Evolutionary conservation across 2,888 invertebrate species (phyloP).

Genomic region (Cecidostiba fungosa): DNA sequence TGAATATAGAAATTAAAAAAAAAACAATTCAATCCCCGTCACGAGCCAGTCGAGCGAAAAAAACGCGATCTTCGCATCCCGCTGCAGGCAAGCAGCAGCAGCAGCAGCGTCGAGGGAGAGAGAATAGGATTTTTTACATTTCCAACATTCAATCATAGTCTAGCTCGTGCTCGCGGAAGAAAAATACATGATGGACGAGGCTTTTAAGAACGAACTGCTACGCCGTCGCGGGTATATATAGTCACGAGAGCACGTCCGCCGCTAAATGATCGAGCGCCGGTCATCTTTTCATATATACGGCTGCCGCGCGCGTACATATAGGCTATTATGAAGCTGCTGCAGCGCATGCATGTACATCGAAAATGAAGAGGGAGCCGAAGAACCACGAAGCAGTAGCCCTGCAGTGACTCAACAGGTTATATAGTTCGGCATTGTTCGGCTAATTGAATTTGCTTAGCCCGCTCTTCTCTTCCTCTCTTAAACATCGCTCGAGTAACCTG

Average conservation of each 20-base stretch:
- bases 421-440: constrained; percentile 71
- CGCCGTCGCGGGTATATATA: not conserved
- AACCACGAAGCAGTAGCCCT: constrained; percentile 5
- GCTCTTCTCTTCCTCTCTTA: constrained; percentile 66
- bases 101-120: not conserved
- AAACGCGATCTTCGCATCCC: not conserved
- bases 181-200: constrained; percentile 54
- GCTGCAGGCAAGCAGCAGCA: not conserved
- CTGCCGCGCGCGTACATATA: not conserved
- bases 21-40: not conserved
- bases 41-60: not conserved
- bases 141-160: constrained; percentile 51
- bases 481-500: constrained; percentile 63
- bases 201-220: constrained; percentile 38
- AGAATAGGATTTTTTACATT: constrained; percentile 14
- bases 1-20: not conserved
- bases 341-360: not conserved
- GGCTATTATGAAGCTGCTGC: not conserved
- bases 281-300: constrained; percentile 45
- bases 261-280: constrained; percentile 55
- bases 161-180: not conserved
- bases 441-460: constrained; percentile 74
- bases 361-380: constrained; percentile 1
- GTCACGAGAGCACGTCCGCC: constrained; percentile 12
- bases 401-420: constrained; percentile 72